Conservation (phyloP, 2,888 invertebrate species). For the Latrodectus hesperus region DNA sequence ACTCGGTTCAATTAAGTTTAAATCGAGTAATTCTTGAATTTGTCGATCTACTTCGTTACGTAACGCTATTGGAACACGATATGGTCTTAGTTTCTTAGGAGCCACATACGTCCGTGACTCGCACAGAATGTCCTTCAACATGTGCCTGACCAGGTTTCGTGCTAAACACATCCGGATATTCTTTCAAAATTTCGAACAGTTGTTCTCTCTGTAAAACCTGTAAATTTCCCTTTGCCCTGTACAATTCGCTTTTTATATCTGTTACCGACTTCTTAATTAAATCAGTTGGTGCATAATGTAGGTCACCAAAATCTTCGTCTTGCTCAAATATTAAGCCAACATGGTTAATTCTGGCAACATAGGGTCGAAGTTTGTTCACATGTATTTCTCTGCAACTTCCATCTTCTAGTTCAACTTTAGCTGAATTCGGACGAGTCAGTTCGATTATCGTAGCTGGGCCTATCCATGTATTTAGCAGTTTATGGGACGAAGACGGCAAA, state of each 20-base stretch:
- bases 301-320: background rate
- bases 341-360: background rate
- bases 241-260: background rate
- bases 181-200: background rate
- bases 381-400: background rate
- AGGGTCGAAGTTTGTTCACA: slow-evolving; percentile 1
- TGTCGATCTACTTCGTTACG: no score
- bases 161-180: background rate
- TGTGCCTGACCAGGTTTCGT: background rate
- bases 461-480: background rate
- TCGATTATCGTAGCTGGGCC: background rate
- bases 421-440: background rate
- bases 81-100: background rate
- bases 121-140: background rate
- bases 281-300: background rate
- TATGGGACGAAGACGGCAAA: background rate
- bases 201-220: background rate
- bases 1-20: no score
- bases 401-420: background rate
- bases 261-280: background rate
- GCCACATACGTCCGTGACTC: background rate
- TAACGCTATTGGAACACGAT: background rate
- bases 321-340: background rate
- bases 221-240: background rate
- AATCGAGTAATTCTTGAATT: no score